phyloP scores from a whole-genome alignment of 2,888 invertebrate species.

The Caenorhabditis sp. region DNA sequence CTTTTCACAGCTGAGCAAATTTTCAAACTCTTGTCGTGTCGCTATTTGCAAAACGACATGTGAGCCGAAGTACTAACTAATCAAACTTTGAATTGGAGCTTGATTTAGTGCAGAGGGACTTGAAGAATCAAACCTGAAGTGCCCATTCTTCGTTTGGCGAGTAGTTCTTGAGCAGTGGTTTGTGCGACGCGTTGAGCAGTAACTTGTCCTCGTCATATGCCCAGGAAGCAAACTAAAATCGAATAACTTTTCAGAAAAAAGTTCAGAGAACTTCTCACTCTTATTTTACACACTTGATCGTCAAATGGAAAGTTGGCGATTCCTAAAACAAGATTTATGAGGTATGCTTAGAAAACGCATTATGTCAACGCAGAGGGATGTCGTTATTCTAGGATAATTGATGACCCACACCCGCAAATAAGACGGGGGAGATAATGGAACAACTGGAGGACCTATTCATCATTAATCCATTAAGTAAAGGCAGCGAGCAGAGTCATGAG shows the following conservation, averaged over 20 bases:
- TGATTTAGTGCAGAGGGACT: too few relatives aligned
- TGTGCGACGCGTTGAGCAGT: conserved; percentile 68
- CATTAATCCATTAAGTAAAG: conserved; percentile 48
- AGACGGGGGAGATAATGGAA: conserved; percentile 5
- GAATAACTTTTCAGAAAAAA: too few relatives aligned
- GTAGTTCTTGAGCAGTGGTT: conserved; percentile 73
- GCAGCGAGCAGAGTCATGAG: background rate
- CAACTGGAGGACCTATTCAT: conserved; percentile 27
- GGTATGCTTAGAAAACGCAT: conserved; percentile 15
- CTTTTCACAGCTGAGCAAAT: conserved; percentile 1
- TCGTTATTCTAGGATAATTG: conserved; percentile 53
- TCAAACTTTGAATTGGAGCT: too few relatives aligned
- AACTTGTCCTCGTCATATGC: conserved; percentile 77
- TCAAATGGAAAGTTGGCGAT: conserved; percentile 78
- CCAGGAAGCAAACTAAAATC: conserved; percentile 77
- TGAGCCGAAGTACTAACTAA: background rate
- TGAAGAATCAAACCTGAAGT: conserved; percentile 63
- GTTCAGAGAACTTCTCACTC: too few relatives aligned
- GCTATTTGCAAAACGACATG: background rate
- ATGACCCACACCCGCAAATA: conserved; percentile 37
- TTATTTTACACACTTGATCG: conserved; percentile 73
- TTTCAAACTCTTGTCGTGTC: conserved; percentile 3
- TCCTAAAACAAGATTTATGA: conserved; percentile 57
- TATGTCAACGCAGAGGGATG: conserved; percentile 4
- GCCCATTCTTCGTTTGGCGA: conserved; percentile 79